phyloP scores from a whole-genome alignment of 2,797 vertebrate species.

The Semotilus atromaculatus region DNA sequence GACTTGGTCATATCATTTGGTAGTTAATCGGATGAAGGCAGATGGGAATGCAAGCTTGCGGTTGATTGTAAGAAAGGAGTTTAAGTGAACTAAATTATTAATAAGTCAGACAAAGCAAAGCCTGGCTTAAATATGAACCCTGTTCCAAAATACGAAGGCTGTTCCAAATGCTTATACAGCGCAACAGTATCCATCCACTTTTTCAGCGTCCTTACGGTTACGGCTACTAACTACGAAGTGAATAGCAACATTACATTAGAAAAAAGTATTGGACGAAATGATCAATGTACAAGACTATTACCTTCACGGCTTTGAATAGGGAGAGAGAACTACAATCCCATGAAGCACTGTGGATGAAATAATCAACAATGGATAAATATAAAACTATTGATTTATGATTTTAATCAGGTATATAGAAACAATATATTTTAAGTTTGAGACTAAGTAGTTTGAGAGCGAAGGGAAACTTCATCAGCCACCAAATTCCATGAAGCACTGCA shows the following conservation, averaged over 20 bases:
- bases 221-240: neutral
- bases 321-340: neutral
- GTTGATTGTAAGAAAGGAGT: neutral
- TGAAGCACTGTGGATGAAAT: neutral
- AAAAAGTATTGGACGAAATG: neutral
- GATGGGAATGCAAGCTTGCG: neutral
- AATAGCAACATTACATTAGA: neutral
- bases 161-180: neutral
- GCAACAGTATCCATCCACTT: neutral
- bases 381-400: neutral
- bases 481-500: too few relatives aligned
- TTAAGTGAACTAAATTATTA: neutral
- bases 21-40: neutral
- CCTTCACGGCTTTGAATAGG: neutral
- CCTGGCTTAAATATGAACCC: neutral
- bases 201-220: neutral
- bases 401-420: neutral
- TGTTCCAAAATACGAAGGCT: neutral
- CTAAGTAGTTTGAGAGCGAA: neutral
- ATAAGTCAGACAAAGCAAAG: neutral
- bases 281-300: neutral
- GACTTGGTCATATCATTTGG: neutral
- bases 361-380: neutral
- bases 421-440: neutral
- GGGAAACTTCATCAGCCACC: neutral